Conservation (phyloP, 2,888 invertebrate genomes). For the Polydesmus complanatus region DNA sequence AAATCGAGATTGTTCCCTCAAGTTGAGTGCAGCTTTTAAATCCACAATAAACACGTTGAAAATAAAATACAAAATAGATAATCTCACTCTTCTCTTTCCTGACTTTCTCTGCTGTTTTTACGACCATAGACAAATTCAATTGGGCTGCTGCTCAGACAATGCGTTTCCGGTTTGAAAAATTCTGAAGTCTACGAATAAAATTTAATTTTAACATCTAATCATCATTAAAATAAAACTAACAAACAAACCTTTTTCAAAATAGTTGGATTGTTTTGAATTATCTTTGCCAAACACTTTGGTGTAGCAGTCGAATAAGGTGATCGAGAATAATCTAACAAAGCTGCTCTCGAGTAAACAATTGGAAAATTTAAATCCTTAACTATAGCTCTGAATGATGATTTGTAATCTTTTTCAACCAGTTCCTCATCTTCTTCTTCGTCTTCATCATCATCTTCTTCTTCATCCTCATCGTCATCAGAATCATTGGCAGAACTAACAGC, state of each 20-base stretch:
- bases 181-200: not conserved
- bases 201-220: too few species aligned
- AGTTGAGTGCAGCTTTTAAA: too few species aligned
- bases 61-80: too few species aligned
- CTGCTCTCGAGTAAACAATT: slow-evolving; percentile 22
- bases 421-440: not conserved
- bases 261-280: slow-evolving; percentile 39
- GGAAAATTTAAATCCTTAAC: too few species aligned
- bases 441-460: slow-evolving; percentile 11
- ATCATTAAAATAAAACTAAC: too few species aligned
- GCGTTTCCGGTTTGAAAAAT: not conserved
- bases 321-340: slow-evolving; percentile 39
- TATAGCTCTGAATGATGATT: not conserved
- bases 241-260: slow-evolving; percentile 39
- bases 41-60: too few species aligned
- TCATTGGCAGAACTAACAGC: not conserved
- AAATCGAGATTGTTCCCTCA: too few species aligned
- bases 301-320: slow-evolving; percentile 40
- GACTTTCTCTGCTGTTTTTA: not conserved
- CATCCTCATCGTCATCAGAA: not conserved
- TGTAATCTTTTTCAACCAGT: not conserved
- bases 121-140: not conserved
- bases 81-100: not conserved
- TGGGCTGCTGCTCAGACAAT: not conserved
- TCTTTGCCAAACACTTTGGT: slow-evolving; percentile 41